Evolutionary conservation across 2,888 invertebrate genomes (phyloP).

Genomic region (Andrena camellia): DNA sequence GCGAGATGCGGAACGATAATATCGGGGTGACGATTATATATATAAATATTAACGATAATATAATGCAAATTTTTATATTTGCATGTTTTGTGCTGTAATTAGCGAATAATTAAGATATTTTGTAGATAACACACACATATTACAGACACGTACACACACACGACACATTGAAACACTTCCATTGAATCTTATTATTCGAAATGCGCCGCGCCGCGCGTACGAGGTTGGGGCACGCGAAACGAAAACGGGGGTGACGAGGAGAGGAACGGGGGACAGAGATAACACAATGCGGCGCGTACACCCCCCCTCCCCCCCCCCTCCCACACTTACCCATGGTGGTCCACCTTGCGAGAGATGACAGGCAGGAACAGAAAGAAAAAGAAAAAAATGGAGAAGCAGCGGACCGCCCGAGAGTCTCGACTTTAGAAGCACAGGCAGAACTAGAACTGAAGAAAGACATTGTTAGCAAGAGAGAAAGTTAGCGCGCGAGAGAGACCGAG

Average conservation of each 20-base stretch:
- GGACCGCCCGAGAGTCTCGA: slow-evolving; percentile 77
- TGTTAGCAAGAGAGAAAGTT: slow-evolving; percentile 61
- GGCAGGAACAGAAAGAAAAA: slow-evolving; percentile 10
- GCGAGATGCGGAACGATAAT: slow-evolving; percentile 72
- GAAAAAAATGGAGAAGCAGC: slow-evolving; percentile 54
- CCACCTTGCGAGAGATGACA: slow-evolving; percentile 28
- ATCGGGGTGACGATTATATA: slow-evolving; percentile 81
- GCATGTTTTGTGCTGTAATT: slow-evolving; percentile 85
- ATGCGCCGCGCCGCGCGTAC: slow-evolving; percentile 59
- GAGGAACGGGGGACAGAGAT: slow-evolving; percentile 12
- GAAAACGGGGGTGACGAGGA: not conserved
- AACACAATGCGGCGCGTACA: slow-evolving; percentile 54
- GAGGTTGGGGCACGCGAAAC: slow-evolving; percentile 21
- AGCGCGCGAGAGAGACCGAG: slow-evolving; percentile 42
- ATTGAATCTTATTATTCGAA: slow-evolving; percentile 81
- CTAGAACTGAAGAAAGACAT: slow-evolving; percentile 73
- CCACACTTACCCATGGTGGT: slow-evolving; percentile 52
- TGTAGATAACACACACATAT: slow-evolving; percentile 81
- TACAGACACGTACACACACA: slow-evolving; percentile 3
- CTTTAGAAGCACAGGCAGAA: slow-evolving; percentile 76
- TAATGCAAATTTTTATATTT: slow-evolving; percentile 85
- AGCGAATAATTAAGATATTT: slow-evolving; percentile 85
- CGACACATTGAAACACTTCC: slow-evolving; percentile 75
- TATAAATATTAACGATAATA: slow-evolving; percentile 82
- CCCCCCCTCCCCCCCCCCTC: slow-evolving; percentile 30